phyloP scores from a whole-genome alignment of 2,888 invertebrate genomes.

The Caenorhabditis sp. region DNA sequence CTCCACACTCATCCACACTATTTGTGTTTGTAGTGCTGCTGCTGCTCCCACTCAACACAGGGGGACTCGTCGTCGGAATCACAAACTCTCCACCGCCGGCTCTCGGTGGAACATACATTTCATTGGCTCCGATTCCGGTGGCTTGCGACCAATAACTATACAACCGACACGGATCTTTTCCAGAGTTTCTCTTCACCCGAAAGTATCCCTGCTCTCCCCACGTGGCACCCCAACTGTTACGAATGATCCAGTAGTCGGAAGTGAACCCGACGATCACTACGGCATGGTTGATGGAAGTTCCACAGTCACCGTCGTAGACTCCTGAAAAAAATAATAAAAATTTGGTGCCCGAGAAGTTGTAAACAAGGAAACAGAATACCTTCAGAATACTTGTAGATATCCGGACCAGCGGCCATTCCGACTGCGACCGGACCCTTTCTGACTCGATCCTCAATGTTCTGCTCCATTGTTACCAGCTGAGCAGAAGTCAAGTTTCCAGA shows the following conservation, averaged over 20 bases:
- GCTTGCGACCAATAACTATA: conserved; percentile 66
- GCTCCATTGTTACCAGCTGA: conserved; percentile 45
- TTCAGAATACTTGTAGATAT: conserved; percentile 92
- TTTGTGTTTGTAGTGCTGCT: not conserved
- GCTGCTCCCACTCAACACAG: not conserved
- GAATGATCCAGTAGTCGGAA: conserved; percentile 69
- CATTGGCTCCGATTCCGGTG: conserved; percentile 39
- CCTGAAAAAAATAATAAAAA: conserved; percentile 42
- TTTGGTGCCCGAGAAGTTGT: too few species aligned
- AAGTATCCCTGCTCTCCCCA: conserved; percentile 96
- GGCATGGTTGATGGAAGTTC: conserved; percentile 69
- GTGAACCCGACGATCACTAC: conserved; percentile 73
- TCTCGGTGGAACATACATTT: conserved; percentile 43
- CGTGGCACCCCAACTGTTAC: conserved; percentile 88
- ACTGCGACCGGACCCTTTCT: conserved; percentile 67
- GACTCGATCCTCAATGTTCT: conserved; percentile 64
- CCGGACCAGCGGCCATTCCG: conserved; percentile 88
- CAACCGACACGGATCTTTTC: conserved; percentile 88
- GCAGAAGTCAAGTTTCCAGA: conserved; percentile 40
- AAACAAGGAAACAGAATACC: too few species aligned
- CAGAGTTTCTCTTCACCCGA: conserved; percentile 88
- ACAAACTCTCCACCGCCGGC: conserved; percentile 37
- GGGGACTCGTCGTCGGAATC: conserved; percentile 29
- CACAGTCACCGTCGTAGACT: conserved; percentile 69
- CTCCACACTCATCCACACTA: conserved; percentile 44